Conservation (phyloP, 2,888 invertebrate genomes). For the Meteorus colon region DNA sequence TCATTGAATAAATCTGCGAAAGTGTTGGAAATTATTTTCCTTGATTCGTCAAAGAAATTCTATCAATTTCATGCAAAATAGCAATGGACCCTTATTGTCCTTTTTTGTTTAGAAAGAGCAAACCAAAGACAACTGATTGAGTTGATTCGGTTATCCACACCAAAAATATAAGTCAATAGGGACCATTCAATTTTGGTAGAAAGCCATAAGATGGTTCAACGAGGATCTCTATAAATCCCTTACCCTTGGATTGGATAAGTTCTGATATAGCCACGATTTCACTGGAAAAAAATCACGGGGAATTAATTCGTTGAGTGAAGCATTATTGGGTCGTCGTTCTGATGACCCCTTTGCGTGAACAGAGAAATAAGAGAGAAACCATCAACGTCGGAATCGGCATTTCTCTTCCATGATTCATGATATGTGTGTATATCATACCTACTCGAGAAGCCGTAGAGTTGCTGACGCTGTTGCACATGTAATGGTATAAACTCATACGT, state of each 20-base stretch:
- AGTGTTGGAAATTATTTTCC: too few relatives aligned
- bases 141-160: too few relatives aligned
- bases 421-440: conserved; percentile 6
- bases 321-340: conserved; percentile 49
- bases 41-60: too few relatives aligned
- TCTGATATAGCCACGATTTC: background rate
- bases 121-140: too few relatives aligned
- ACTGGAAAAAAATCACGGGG: conserved; percentile 28
- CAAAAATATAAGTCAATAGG: too few relatives aligned
- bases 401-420: conserved; percentile 45
- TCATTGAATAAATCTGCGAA: too few relatives aligned
- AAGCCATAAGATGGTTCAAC: conserved; percentile 42
- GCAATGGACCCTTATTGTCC: too few relatives aligned
- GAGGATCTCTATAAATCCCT: conserved; percentile 10
- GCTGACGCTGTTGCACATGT: conserved; percentile 43
- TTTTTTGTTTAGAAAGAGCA: too few relatives aligned
- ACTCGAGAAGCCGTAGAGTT: background rate
- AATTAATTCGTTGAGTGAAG: conserved; percentile 39
- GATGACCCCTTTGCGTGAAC: conserved; percentile 45
- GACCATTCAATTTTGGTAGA: too few relatives aligned
- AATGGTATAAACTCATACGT: conserved; percentile 33
- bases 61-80: too few relatives aligned
- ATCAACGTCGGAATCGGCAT: conserved; percentile 41
- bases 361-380: conserved; percentile 21
- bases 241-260: background rate